Evolutionary conservation across 2,797 vertebrate genomes (phyloP), one percentile per base, ranked within the genome.

Genomic region (Setipinna tenuifilis): DNA sequence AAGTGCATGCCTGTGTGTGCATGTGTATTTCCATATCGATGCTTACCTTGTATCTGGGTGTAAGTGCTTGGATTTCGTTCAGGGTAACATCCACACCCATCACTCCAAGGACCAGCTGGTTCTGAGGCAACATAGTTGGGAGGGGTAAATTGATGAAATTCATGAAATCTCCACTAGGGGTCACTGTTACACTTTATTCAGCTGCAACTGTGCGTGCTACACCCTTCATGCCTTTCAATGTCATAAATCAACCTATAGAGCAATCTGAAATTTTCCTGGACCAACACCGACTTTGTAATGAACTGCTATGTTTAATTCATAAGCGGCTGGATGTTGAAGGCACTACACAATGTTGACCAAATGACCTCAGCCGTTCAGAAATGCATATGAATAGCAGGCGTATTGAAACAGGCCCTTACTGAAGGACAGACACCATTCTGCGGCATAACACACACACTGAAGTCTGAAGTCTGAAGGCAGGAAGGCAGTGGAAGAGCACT

Each of bases 1-100:
- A 17, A 31, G 41, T 16, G 12, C 12, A 25, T 16, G 3, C 31
- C 7, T 46, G 82, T 68, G 25, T 50, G 12, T 16, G 3, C 31
- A 7, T 46, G 82, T 68, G 25, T 50, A 5, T 31, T 12, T 82
- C 17, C 7, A 28, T 82, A 17, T 28, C 41, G n/a, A 10, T 80
- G 92, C 97, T 92, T 92, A 98, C 98, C 4, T 97, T 98, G 92
- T 99, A 99, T 57, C 97, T 97, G 0, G 98, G 98, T 0, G 98
- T 99, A 94, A 99, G 96, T 92, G 92, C 98, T 92, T 99, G 98
- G 94, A 99, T 99, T 93, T 99, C 98, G 2, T 95, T 97, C 86
- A 99, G 96, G 75, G 98, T 97, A 62, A 99, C 96, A 0, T 99
- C 98, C 0, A 99, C 98, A 81, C 98, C 98, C 98, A 99, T 99